These are phyloP conservation scores for Herpetotheres cachinnans DNA, from an alignment of 2,113 vertebrate genomes.

Conservation along the genomic window DNA sequence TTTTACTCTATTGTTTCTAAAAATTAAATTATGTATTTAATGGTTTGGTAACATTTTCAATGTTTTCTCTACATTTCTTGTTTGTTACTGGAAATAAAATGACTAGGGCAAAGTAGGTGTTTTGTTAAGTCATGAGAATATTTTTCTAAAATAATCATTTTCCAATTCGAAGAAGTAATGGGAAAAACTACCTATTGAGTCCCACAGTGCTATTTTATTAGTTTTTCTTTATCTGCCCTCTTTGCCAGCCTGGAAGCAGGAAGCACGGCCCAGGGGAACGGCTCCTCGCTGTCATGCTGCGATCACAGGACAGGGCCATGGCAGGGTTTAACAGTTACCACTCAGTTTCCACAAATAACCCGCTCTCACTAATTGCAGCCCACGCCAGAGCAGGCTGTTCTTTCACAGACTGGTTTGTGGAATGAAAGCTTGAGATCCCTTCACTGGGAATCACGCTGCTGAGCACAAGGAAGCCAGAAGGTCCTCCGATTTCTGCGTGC, in stretches of 20 bases:
- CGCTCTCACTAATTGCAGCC: background rate
- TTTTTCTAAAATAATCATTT: background rate
- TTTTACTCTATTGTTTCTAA: background rate
- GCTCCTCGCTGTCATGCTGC: background rate
- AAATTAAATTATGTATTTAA: background rate
- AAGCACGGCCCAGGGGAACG: fast-evolving
- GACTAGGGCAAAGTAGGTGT: background rate
- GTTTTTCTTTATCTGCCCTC: background rate
- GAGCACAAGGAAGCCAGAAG: no score
- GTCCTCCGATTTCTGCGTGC: no score
- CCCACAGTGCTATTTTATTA: background rate
- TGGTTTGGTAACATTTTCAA: background rate
- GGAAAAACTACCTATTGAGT: background rate
- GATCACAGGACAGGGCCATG: fast-evolving
- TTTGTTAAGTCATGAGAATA: background rate
- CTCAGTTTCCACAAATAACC: background rate
- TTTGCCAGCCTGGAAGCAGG: background rate
- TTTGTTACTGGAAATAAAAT: background rate
- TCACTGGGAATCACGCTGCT: background rate
- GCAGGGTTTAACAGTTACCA: background rate
- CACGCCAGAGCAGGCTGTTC: fast-evolving
- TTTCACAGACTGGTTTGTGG: background rate
- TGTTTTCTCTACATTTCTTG: background rate
- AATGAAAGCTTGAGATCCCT: background rate
- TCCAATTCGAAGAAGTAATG: background rate